Conservation (phyloP, 2,113 vertebrate genomes). For the Syngnathus typhle region DNA sequence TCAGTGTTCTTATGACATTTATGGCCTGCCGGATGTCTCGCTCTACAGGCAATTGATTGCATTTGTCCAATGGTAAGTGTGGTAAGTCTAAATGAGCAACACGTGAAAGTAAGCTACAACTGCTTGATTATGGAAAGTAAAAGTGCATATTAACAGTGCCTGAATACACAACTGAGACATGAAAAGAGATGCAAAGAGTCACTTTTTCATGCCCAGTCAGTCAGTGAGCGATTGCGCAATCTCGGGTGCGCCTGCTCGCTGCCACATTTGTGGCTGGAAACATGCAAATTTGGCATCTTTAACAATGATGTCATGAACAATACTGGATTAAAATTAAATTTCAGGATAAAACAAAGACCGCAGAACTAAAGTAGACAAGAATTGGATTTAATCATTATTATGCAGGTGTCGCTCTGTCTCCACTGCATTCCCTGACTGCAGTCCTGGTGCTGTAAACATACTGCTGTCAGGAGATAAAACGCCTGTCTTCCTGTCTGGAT, state of each 20-base stretch:
- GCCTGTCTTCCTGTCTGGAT: background rate
- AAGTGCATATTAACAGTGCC: background rate
- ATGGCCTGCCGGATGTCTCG: no score
- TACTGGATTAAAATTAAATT: background rate
- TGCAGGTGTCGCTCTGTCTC: background rate
- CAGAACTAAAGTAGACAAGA: background rate
- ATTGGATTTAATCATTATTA: background rate
- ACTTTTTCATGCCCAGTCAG: background rate
- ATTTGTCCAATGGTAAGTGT: background rate
- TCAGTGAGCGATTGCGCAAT: background rate
- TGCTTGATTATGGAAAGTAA: background rate
- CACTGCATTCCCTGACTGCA: background rate
- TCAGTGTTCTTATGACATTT: no score
- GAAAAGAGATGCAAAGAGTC: background rate
- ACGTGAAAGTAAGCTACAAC: background rate
- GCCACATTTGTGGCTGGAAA: background rate
- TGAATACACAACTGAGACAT: no score
- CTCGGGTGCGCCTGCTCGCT: background rate
- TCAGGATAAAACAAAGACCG: background rate
- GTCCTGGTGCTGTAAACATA: background rate
- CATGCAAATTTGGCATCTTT: background rate
- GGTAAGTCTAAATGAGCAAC: background rate
- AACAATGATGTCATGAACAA: background rate
- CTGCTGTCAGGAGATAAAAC: background rate
- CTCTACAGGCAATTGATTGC: no score